Conservation (phyloP, 2,888 invertebrate genomes). For the Perizoma affinitatum region DNA sequence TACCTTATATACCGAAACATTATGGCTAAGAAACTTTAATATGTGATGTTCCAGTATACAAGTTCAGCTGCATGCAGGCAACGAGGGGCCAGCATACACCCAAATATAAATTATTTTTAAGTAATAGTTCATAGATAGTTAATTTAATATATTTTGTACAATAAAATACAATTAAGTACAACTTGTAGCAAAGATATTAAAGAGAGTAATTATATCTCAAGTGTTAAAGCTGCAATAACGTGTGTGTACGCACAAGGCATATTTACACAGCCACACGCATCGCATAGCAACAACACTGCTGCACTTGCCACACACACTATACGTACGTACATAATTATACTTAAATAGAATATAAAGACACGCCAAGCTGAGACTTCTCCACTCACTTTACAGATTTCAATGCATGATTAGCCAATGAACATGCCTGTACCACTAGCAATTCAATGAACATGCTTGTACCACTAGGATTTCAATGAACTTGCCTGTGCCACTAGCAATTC, state of each 20-base stretch:
- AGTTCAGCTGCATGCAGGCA: conserved; percentile 82
- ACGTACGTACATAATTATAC: conserved; percentile 79
- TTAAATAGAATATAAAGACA: conserved; percentile 83
- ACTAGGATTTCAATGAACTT: too few species aligned
- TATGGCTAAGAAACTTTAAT: conserved; percentile 78
- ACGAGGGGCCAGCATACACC: conserved; percentile 80
- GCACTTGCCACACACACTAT: conserved; percentile 63
- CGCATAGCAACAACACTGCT: conserved; percentile 75
- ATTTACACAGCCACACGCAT: conserved; percentile 83
- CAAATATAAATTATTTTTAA: conserved; percentile 81
- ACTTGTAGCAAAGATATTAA: conserved; percentile 88
- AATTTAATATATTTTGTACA: conserved; percentile 88
- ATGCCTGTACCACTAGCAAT: conserved; percentile 76
- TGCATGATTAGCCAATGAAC: conserved; percentile 85
- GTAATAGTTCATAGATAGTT: conserved; percentile 83
- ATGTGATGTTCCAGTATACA: conserved; percentile 83
- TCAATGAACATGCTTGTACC: conserved; percentile 79
- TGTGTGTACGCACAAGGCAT: conserved; percentile 83
- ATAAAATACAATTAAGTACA: conserved; percentile 88
- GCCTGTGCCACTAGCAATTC: conserved; percentile 77
- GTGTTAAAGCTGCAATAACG: conserved; percentile 83
- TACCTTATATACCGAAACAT: conserved; percentile 82
- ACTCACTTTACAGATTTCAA: conserved; percentile 82
- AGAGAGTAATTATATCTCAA: conserved; percentile 84
- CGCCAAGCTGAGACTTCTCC: conserved; percentile 80